A percentile compares a stretch with the other conserved stretches of the same genome.
phyloP scores from a whole-genome alignment of 2,113 vertebrate species.

The Sminthopsis crassicaudata region DNA sequence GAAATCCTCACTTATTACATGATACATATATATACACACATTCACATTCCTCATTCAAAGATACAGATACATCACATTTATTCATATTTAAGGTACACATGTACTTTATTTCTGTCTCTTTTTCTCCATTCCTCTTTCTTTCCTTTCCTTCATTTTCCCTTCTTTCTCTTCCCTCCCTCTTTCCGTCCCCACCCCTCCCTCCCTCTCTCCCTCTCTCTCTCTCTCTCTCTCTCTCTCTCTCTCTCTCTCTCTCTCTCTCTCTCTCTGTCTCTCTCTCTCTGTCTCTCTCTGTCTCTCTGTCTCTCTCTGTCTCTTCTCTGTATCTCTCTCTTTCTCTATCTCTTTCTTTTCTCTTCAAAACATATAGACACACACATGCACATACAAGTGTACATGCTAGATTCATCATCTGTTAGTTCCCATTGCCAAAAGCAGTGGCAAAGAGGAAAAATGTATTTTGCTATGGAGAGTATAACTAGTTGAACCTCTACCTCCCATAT shows the following conservation, averaged over 20 bases:
- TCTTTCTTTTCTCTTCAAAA: background rate
- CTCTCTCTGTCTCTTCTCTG: no score
- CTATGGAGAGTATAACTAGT: background rate
- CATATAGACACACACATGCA: background rate
- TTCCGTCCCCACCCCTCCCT: no score
- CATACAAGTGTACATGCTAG: background rate
- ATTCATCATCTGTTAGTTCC: background rate
- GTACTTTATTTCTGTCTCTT: background rate
- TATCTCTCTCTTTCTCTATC: background rate
- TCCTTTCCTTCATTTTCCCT: no score
- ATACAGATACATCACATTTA: background rate
- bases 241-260: background rate
- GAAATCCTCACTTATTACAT: background rate
- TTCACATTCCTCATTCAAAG: background rate
- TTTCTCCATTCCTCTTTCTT: background rate
- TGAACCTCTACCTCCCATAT: background rate
- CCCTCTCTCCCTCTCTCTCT: accelerated
- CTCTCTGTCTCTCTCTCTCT: no score
- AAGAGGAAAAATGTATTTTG: background rate
- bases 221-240: background rate
- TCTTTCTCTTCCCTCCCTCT: background rate
- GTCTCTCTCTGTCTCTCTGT: accelerated
- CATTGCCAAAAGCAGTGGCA: background rate
- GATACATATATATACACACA: background rate
- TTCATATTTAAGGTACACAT: background rate